Evolutionary conservation across 2,113 vertebrate genomes (phyloP).

Genomic region (Otolemur garnettii): DNA sequence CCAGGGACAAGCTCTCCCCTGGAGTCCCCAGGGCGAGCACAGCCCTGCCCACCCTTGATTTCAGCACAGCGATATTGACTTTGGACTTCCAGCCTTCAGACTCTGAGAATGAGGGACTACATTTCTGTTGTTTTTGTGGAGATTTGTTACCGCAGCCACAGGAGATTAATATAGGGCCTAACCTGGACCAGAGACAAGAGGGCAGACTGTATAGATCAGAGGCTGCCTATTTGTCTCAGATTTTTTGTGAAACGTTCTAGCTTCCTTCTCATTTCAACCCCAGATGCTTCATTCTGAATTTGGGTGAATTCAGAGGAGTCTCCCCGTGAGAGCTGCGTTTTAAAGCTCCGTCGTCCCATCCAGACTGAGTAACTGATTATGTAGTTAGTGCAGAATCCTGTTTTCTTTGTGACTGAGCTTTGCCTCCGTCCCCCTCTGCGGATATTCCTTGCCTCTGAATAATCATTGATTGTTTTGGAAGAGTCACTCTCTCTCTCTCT

Average conservation of each 20-base stretch:
- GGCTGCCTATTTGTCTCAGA: not conserved
- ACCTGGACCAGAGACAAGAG: not conserved
- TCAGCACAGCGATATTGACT: not conserved
- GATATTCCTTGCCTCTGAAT: not conserved
- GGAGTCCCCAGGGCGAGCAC: not conserved
- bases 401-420: conserved; percentile 17
- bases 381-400: not conserved
- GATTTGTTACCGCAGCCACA: not conserved
- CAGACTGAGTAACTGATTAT: not conserved
- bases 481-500: not conserved
- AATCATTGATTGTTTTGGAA: conserved; percentile 21
- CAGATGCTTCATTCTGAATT: conserved; percentile 5
- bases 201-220: not conserved
- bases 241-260: not conserved
- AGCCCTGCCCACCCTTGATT: not conserved
- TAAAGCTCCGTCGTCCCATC: not conserved
- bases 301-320: not conserved
- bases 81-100: not conserved
- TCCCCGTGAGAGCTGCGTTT: not conserved
- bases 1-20: not conserved
- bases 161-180: not conserved
- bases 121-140: not conserved
- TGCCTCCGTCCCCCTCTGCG: not conserved
- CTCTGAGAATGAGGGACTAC: not conserved
- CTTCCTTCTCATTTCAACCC: conserved; percentile 34